Evolutionary conservation across 1,140 invertebrate genomes (phyloP).

Genomic region (Diorhabda sublineata): DNA sequence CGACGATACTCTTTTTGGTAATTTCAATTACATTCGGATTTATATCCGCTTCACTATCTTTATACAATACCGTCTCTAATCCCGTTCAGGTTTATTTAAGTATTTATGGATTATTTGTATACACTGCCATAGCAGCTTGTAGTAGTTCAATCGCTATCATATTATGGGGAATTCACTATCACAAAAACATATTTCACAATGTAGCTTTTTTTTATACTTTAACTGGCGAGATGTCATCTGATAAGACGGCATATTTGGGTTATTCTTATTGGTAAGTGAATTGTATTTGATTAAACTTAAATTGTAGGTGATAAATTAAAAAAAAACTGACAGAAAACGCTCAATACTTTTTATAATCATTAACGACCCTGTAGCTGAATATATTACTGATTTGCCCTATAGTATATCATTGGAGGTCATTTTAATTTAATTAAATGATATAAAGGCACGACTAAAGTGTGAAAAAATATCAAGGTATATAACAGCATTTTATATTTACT

Average conservation of each 20-base stretch:
- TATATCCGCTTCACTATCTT: slow-evolving; percentile 27
- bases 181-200: slow-evolving; percentile 23
- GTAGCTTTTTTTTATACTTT: slow-evolving; percentile 24
- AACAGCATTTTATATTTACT: too few relatives aligned
- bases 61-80: slow-evolving; percentile 36
- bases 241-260: slow-evolving; percentile 26
- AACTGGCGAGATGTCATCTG: slow-evolving; percentile 20
- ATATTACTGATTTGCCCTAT: neutral
- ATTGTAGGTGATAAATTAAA: neutral
- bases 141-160: slow-evolving; percentile 18
- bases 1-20: slow-evolving; percentile 33
- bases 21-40: slow-evolving; percentile 31
- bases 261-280: slow-evolving; percentile 29
- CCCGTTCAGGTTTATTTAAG: slow-evolving; percentile 31
- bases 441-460: too few relatives aligned
- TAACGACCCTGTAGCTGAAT: neutral
- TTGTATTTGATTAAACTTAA: neutral
- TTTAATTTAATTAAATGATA: neutral
- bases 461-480: too few relatives aligned
- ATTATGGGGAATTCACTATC: slow-evolving; percentile 25
- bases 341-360: neutral
- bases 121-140: slow-evolving; percentile 19
- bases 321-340: neutral
- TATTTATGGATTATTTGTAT: slow-evolving; percentile 22
- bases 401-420: neutral